phyloP scores from a whole-genome alignment of 2,797 vertebrate genomes.

The Danio choprae region DNA sequence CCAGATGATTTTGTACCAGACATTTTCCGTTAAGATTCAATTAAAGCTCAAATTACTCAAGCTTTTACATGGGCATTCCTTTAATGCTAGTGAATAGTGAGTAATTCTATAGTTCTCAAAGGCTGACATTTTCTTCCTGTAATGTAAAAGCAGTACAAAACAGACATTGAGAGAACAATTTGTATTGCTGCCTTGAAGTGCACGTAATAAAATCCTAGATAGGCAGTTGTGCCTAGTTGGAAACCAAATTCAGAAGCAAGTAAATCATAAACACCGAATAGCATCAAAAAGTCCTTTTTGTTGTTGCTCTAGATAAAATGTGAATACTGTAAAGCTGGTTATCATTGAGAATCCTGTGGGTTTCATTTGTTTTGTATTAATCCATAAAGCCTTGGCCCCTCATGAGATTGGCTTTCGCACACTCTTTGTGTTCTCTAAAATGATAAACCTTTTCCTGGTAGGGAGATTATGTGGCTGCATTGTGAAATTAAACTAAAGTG shows the following conservation, averaged over 20 bases:
- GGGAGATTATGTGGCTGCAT: conserved; percentile 28
- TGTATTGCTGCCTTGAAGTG: neutral
- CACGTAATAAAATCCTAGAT: neutral
- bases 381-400: conserved; percentile 25
- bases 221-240: neutral
- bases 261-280: neutral
- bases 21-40: neutral
- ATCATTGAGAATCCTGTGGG: neutral
- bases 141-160: neutral
- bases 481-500: conserved; percentile 13
- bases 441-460: conserved; percentile 16
- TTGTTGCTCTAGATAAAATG: no score
- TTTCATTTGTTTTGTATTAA: conserved; percentile 26
- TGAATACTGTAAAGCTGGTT: neutral
- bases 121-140: neutral
- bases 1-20: neutral
- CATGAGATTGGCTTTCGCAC: conserved; percentile 11
- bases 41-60: neutral
- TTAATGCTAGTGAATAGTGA: neutral
- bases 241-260: neutral
- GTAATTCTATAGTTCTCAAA: conserved; percentile 11
- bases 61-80: neutral
- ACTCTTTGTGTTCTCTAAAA: conserved; percentile 26
- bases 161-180: neutral
- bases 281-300: neutral